phyloP scores from a whole-genome alignment of 2,888 invertebrate genomes.

The Leptinotarsa tumamoca region DNA sequence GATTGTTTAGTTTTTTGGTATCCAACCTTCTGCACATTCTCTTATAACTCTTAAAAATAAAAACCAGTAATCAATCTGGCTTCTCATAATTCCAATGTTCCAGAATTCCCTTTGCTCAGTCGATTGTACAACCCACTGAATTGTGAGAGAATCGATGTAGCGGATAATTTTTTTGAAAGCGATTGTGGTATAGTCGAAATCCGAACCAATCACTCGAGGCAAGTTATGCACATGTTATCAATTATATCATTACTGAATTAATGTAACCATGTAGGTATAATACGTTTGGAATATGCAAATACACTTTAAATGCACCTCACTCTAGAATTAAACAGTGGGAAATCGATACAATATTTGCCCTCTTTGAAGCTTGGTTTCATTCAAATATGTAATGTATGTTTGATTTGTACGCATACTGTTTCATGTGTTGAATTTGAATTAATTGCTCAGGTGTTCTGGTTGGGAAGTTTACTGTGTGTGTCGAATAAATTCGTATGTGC shows the following conservation, averaged over 20 bases:
- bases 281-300: constrained; percentile 57
- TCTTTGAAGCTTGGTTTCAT: constrained; percentile 32
- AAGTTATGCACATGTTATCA: constrained; percentile 54
- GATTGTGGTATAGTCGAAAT: constrained; percentile 17
- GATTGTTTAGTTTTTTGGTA: too few relatives aligned
- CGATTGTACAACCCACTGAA: constrained; percentile 4
- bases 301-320: constrained; percentile 48
- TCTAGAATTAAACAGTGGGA: constrained; percentile 47
- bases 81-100: neutral
- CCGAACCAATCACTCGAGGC: constrained; percentile 11
- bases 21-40: neutral
- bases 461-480: neutral
- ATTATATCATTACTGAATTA: constrained; percentile 59
- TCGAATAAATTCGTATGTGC: neutral
- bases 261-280: constrained; percentile 58
- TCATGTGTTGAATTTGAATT: neutral
- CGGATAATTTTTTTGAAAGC: constrained; percentile 6
- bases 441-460: neutral
- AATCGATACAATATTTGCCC: constrained; percentile 53
- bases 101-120: constrained; percentile 6
- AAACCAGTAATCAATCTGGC: neutral
- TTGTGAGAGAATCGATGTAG: neutral
- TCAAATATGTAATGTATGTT: constrained; percentile 20
- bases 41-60: neutral
- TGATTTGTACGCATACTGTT: neutral